Conservation (phyloP, 2,797 vertebrate species). For the Basileuterus tristriatus region DNA sequence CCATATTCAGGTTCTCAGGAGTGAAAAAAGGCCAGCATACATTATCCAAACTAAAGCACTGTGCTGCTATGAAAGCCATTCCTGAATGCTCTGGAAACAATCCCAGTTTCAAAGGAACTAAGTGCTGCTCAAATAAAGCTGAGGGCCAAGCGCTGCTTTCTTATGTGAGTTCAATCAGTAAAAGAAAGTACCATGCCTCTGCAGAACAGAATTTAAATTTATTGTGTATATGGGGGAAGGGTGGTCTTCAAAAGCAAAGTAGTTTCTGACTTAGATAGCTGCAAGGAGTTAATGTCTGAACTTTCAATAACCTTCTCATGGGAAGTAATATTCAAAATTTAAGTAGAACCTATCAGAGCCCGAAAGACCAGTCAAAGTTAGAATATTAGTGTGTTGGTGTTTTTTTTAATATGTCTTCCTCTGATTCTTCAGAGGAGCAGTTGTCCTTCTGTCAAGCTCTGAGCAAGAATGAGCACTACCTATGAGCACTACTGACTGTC, state of each 20-base stretch:
- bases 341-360: background rate
- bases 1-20: constrained; percentile 47
- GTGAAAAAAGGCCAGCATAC: constrained; percentile 30
- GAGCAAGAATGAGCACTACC: background rate
- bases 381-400: accelerated
- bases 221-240: background rate
- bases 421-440: background rate
- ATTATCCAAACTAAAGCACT: constrained; percentile 51
- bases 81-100: constrained; percentile 44
- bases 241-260: background rate
- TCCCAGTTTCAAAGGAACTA: constrained; percentile 50
- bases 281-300: background rate
- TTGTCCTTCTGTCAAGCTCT: background rate
- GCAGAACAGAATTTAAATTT: constrained; percentile 8
- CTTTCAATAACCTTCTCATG: background rate
- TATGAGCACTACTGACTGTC: background rate
- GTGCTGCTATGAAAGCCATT: constrained; percentile 48
- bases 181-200: background rate
- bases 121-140: constrained; percentile 18
- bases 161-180: background rate
- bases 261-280: background rate
- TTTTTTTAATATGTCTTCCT: background rate
- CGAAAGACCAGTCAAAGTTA: background rate
- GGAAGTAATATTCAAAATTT: background rate
- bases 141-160: constrained; percentile 25